Base-by-base conservation (phyloP, 2,888 invertebrate species). In the Matsumyia berberina region DNA sequence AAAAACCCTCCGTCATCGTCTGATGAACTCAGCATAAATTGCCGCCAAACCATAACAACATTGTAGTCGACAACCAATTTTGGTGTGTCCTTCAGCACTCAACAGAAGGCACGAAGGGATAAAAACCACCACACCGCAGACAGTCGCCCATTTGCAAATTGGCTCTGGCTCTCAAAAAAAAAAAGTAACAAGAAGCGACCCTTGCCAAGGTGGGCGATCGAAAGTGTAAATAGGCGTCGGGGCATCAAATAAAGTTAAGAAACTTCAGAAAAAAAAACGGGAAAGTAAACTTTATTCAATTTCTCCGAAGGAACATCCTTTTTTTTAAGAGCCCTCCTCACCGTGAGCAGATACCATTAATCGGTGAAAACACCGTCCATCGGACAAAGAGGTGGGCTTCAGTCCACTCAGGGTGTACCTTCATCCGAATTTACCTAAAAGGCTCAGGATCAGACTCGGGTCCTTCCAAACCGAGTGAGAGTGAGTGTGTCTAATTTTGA, bases 131-230 rank as follows among this genome's bases (percentile, higher is more conserved):
- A 58, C 58, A 72, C 58, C 60, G 60, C 58, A 72, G 72, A 72
- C 72, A 39, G 72, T 72, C 24, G 60, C 58, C 72, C 60, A 72
- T 72, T 72, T 60, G 60, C 49, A 72, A 72, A 72, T 72, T 72
- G 49, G 70, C 57, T 70, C 24, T 17, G n/a, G n/a, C n/a, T n/a
- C n/a, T n/a, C n/a, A 2, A 15, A 67, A 39, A 42, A 29, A 29
- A 17, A 42, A 46, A 12, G 24, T 24, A 24, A 24, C 24, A 33
- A 46, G 33, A 44, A 46, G 5, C n/a, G 64, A 64, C 42, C 37
- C 55, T 46, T 4, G 2, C 24, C 46, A 70, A 35, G 57, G 70
- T 57, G 15, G 15, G 15, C 46, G n/a, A 55, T 57, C 24, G 12
- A 70, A 37, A 58, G 24, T 46, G 44, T 44, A 55, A 35, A 44